Evolutionary conservation across 2,113 vertebrate species (phyloP).

Genomic region (Phalacrocorax brasilianus): DNA sequence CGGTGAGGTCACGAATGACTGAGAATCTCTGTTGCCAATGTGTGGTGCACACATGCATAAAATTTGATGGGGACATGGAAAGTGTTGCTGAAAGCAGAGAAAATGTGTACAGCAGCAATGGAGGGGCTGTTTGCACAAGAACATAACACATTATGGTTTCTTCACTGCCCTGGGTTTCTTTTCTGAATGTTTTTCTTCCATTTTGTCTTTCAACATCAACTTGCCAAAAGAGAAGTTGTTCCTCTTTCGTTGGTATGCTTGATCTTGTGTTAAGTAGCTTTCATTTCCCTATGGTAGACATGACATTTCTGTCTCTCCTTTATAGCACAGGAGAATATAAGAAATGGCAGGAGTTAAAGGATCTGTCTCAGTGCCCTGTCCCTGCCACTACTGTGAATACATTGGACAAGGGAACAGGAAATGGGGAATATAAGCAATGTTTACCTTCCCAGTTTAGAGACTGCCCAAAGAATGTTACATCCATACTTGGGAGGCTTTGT

Average conservation of each 20-base stretch:
- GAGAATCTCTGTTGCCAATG: neutral
- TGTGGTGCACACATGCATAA: fast-evolving
- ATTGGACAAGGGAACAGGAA: neutral
- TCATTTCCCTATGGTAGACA: neutral
- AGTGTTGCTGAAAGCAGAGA: neutral
- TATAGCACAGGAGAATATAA: neutral
- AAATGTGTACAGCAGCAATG: neutral
- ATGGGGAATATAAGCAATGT: neutral
- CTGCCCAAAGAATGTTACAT: neutral
- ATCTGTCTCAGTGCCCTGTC: neutral
- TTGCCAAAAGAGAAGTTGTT: neutral
- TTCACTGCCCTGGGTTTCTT: neutral
- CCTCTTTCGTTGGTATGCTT: neutral
- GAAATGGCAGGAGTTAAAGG: neutral
- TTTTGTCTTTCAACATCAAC: neutral
- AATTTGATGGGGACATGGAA: neutral
- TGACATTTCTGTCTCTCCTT: neutral
- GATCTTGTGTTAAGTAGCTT: neutral
- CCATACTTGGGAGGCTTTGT: neutral
- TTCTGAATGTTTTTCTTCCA: neutral
- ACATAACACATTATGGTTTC: neutral
- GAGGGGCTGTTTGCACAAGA: neutral
- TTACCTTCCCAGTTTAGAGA: neutral
- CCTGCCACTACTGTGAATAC: neutral
- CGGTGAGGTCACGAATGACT: neutral